Evolutionary conservation across 2,113 vertebrate species (phyloP).

Genomic region (Silurus asotus): DNA sequence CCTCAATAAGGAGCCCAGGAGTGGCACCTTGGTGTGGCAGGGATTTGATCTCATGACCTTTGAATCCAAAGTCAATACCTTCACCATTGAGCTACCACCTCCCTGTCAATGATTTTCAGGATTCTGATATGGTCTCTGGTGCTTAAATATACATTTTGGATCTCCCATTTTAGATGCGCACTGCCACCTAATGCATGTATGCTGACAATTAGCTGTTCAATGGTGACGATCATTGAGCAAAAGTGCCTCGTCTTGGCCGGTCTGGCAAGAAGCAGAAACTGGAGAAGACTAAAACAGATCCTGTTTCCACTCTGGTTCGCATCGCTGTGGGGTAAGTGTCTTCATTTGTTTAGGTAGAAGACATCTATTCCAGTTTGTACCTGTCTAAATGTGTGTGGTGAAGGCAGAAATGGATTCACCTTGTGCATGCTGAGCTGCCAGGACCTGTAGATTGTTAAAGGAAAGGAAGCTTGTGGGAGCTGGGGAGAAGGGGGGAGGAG

Average conservation of each 20-base stretch:
- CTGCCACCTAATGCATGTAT: conserved; percentile 7
- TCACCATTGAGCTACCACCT: no score
- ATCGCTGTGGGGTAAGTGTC: background rate
- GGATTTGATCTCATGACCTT: no score
- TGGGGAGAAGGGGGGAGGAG: no score
- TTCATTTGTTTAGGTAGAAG: background rate
- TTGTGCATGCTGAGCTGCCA: conserved; percentile 8
- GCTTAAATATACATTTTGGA: background rate
- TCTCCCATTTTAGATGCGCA: background rate
- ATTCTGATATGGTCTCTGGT: no score
- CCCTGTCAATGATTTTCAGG: no score
- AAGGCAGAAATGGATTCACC: conserved; percentile 4
- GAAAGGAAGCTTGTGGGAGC: background rate
- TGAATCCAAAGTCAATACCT: no score
- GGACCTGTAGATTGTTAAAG: background rate
- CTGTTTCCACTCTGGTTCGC: background rate
- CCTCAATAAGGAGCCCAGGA: no score
- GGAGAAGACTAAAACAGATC: background rate
- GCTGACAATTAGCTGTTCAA: background rate
- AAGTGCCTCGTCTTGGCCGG: background rate
- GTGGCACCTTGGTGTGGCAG: no score
- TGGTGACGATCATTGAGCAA: background rate
- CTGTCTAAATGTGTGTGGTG: background rate
- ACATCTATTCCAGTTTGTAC: conserved; percentile 3
- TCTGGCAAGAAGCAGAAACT: background rate